Evolutionary conservation across 2,888 invertebrate species (phyloP), one percentile per base, ranked within the genome.

Genomic region (Danaus chrysippus): DNA sequence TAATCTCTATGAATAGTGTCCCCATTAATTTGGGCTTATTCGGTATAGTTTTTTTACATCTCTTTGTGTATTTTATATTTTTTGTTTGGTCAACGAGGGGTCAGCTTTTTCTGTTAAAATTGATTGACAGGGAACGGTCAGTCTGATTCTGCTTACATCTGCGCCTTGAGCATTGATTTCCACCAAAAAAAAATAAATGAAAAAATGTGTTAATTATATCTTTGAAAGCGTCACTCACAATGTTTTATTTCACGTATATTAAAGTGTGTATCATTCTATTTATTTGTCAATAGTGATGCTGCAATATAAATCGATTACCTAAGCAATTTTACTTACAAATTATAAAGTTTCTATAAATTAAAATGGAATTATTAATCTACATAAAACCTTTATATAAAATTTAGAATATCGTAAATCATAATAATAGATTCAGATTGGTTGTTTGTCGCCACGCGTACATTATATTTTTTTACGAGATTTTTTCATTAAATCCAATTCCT

Each of bases 121-220:
- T 90, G 89, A 89, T 86, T 88, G 89, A 89, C 90, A 86, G 82
- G 72, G 83, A 86, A 87, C 87, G 87, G 88, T 86, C 84, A 86
- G 78, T 87, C 75, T 79, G 83, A 83, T 84, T 84, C 58, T 56
- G 56, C 53, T 59, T 68, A 56, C 68, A 63, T 64, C 67, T 67
- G 63, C 60, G 56, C 49, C 17, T n/a, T 17, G 11, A 17, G 49
- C 15, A 9, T 17, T 17, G 49, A 49, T 8, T 17, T 3, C 17
- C 10, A 11, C 17, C 3, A 49, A 17, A 15, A 15, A 49, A 10
- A 13, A 49, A 15, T 17, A n/a, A n/a, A n/a, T n/a, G n/a, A 17
- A 49, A 15, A 60, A 52, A 57, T 17, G 49, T 41, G 5, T 54
- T 73, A 67, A 76, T 79, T 79, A 34, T 34, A 34, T 34, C 23